Percentiles rank a stretch among this genome's conserved stretches.
These are phyloP conservation scores for Tachysurus fulvidraco DNA, from an alignment of 2,113 vertebrate species.

Conservation along the genomic window DNA sequence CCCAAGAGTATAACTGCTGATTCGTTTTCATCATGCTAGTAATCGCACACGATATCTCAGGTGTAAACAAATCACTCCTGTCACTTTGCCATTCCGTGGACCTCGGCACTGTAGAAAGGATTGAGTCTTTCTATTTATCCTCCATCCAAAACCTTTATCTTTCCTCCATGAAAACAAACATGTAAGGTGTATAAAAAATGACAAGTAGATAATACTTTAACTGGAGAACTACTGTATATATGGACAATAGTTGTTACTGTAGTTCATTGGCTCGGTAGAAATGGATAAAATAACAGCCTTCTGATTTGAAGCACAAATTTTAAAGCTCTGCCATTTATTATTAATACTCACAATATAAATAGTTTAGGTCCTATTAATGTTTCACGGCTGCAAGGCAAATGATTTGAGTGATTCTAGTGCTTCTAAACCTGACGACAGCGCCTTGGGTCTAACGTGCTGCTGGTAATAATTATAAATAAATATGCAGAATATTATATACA, in stretches of 20 bases:
- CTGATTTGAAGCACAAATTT: conserved; percentile 46
- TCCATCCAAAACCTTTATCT: background rate
- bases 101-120: background rate
- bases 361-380: conserved; percentile 57
- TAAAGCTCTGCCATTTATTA: conserved; percentile 55
- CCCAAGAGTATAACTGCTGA: background rate
- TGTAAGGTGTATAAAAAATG: too few relatives aligned
- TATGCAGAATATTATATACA: background rate
- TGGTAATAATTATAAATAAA: conserved; percentile 6
- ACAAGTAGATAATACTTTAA: background rate
- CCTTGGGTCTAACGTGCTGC: background rate
- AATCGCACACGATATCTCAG: conserved; percentile 4
- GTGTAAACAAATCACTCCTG: background rate
- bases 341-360: conserved; percentile 59
- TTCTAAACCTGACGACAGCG: conserved; percentile 36
- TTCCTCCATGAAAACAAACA: too few relatives aligned
- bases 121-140: background rate
- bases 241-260: background rate
- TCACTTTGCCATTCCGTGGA: background rate
- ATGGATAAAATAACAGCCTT: conserved; percentile 24
- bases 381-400: conserved; percentile 46
- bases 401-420: conserved; percentile 44
- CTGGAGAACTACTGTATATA: background rate
- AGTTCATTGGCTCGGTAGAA: background rate
- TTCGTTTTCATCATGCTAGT: background rate